phyloP scores from a whole-genome alignment of 2,113 vertebrate species.

The Scomber scombrus region DNA sequence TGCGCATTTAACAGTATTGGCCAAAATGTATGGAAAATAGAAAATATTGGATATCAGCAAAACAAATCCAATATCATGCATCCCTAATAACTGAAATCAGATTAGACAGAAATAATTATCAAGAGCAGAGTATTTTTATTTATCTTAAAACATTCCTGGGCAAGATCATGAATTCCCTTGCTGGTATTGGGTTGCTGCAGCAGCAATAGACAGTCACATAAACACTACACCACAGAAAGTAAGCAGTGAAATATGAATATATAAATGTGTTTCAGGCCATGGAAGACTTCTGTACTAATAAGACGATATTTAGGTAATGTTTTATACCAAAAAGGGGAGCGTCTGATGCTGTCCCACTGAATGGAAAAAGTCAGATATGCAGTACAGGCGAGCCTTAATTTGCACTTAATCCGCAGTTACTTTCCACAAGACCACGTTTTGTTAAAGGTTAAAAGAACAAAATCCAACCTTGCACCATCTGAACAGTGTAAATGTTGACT shows the following conservation, averaged over 20 bases:
- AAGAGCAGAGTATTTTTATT: no score
- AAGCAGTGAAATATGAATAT: background rate
- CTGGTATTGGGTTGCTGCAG: no score
- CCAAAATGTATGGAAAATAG: no score
- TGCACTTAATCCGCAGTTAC: background rate
- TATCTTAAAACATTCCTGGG: no score
- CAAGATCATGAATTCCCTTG: no score
- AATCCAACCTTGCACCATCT: background rate
- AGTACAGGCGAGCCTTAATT: no score
- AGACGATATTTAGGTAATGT: background rate
- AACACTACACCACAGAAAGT: background rate
- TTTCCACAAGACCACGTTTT: background rate
- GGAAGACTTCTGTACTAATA: background rate
- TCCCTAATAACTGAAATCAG: no score
- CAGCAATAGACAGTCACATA: background rate
- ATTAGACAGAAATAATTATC: no score
- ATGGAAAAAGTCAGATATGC: conserved; percentile 1
- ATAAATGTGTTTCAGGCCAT: background rate
- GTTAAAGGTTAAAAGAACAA: background rate
- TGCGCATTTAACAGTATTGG: no score
- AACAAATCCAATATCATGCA: no score
- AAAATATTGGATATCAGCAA: no score
- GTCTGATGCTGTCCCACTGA: background rate
- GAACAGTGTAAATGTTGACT: conserved; percentile 16
- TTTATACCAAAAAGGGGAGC: no score